Base-by-base conservation (phyloP, 30 jellyfish, hydroid and myxozoan genomes). In the Aurelia aurita region DNA sequence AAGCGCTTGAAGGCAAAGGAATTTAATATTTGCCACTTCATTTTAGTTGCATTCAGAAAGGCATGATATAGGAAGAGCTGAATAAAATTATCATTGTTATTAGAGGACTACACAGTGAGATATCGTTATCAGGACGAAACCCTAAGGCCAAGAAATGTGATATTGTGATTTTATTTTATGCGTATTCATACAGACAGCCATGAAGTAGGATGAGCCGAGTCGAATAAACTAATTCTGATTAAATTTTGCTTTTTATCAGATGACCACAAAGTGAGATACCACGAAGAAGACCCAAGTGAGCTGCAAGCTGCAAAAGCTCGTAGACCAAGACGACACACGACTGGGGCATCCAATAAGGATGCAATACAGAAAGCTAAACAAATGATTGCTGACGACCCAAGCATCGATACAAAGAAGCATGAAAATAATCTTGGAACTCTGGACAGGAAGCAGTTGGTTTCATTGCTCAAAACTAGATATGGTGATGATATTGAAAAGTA, bases 281-380 rank as follows among this genome's bases (percentile, higher is more conserved):
- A 74, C 92, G 92, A 88, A 51, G 89, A 89, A 54, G 97, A 76
- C 47, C 82, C 97, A 54, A 57, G 58, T 64, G 53, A 54, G 20
- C 54, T 73, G 46, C 96, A 82, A 69, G 86, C 77, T 26, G 90
- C 93, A 16, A 68, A 43, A 29, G 78, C 84, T n/a, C 90, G 97
- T 3, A 70, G 94, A 31, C 99, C 99, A 35, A 85, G 99, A 32
- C 87, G 99, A 43, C 99, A 94, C 69, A 94, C 99, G 18, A 89
- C 99, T 8, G 99, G 97, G 26, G 96, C 97, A 9, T 51, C 93
- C 0, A 96, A 90, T 20, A 74, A 63, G 74, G 99, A 94, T 51
- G 99, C 94, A 16, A 88, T 94, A 11, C 88, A 77, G 47, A 76
- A 63, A 72, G 99, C 99, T 8, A 94, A 65, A 49, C 92, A 94